These are phyloP conservation scores for Vanessa cardui DNA, from an alignment of 2,888 invertebrate genomes.

Conservation along the genomic window DNA sequence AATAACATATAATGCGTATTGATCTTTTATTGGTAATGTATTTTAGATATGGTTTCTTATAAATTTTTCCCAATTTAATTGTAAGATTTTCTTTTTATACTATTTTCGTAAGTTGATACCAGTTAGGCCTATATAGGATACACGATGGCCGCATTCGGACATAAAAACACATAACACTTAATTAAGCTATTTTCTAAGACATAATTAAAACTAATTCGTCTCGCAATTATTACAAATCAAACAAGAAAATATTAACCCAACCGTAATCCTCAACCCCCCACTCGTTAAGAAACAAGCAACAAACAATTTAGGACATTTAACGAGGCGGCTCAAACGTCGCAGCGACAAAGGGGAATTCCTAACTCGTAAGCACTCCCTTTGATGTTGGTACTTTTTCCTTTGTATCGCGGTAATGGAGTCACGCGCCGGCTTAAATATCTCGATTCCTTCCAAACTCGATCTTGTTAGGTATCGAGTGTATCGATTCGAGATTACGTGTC, in stretches of 20 bases:
- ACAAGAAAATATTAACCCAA: constrained; percentile 31
- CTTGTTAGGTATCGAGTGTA: constrained; percentile 52
- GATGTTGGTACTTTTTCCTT: constrained; percentile 54
- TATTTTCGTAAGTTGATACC: too few species aligned
- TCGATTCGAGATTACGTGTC: constrained; percentile 53
- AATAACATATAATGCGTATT: constrained; percentile 22
- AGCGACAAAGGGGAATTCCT: constrained; percentile 46
- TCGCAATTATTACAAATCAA: not conserved
- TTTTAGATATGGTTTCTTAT: not conserved
- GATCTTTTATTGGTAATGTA: constrained; percentile 17
- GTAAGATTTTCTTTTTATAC: not conserved
- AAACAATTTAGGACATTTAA: constrained; percentile 47
- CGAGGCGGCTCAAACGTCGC: constrained; percentile 41
- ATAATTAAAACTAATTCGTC: not conserved
- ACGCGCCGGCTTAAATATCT: constrained; percentile 65
- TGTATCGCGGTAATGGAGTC: constrained; percentile 60
- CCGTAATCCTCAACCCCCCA: constrained; percentile 35
- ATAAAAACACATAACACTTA: not conserved
- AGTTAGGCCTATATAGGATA: too few species aligned
- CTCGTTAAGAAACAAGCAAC: constrained; percentile 39
- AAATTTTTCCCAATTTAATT: not conserved
- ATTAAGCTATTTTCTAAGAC: not conserved
- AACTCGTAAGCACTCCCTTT: constrained; percentile 51
- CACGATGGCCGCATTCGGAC: too few species aligned
- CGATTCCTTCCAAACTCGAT: constrained; percentile 64